Conservation (phyloP, 2,888 invertebrate genomes). For the Agrochola litura region DNA sequence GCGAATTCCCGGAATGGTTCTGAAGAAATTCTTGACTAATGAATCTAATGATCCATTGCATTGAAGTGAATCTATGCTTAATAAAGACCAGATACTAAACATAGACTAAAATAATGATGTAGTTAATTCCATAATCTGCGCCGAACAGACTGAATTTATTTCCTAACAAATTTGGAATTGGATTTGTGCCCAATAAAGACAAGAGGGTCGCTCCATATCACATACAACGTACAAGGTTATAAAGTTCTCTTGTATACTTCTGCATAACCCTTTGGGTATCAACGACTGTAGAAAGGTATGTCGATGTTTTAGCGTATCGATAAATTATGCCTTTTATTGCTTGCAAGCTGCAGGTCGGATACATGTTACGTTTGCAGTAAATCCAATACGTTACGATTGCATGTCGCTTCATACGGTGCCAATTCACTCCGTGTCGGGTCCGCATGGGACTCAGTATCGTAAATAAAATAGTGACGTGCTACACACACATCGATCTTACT, state of each 20-base stretch:
- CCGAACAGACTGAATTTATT: background rate
- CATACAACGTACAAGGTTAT: background rate
- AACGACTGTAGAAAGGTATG: background rate
- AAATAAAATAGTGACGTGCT: conserved; percentile 61
- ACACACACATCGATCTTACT: conserved; percentile 34
- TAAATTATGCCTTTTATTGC: conserved; percentile 57
- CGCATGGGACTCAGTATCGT: conserved; percentile 50
- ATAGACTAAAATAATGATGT: conserved; percentile 1
- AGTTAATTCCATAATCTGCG: background rate
- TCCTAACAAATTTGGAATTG: conserved; percentile 11
- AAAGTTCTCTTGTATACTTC: background rate
- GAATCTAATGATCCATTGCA: background rate
- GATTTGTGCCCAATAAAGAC: conserved; percentile 2
- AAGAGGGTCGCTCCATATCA: conserved; percentile 11
- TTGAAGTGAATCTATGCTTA: background rate
- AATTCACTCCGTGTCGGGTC: conserved; percentile 59
- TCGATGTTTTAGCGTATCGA: conserved; percentile 33
- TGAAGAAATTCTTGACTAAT: background rate
- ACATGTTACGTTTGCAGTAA: conserved; percentile 55
- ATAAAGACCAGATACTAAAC: no score
- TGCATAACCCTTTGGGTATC: conserved; percentile 4
- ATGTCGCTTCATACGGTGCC: conserved; percentile 59
- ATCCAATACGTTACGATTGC: conserved; percentile 65
- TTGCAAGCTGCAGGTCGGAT: conserved; percentile 41
- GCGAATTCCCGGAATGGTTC: background rate